Evolutionary conservation across 1,140 invertebrate species (phyloP), one percentile per base, ranked within the genome.

Genomic region (Penaeus indicus): DNA sequence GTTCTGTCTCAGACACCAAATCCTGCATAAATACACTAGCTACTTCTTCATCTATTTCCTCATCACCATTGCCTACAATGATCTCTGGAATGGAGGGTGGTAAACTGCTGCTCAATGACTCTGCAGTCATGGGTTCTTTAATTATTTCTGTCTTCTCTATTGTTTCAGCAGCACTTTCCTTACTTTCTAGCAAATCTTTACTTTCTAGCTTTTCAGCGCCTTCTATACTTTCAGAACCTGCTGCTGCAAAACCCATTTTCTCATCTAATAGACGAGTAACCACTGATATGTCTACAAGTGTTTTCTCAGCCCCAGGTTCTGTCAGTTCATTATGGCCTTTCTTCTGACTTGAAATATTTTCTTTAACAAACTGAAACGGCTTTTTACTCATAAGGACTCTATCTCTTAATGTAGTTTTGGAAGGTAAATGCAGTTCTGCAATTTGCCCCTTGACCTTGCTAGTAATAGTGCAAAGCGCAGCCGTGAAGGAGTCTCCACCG

Each of bases 11-110:
- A 7, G 27, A 21, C 11, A 62, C 38, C 13, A 54, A 54, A 54
- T 64, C 87, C 22, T 16, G 21, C 18, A 13, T 88, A 62, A 88
- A 88, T 13, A 88, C 87, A 21, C 61, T 64, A 18, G 81, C 87
- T 8, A 88, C 69, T 75, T 88, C 87, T n/a, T 83, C 32, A 42
- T 88, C 87, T 25, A 84, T 38, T 18, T 83, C 87, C 21, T 88
- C 86, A 16, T 88, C 86, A 21, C 77, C 84, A 8, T 79, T 60
- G 25, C 64, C 81, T n/a, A 88, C 1, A 18, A 88, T n/a, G 8
- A 88, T 84, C 25, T 88, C 81, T 19, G 82, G 87, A 32, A 88
- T 22, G 11, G 62, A 25, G 42, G 10, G 5, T 16, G 10, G 21
- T 16, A 54, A 54, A 54, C 54, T 54, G 16, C 54, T 54, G 54